phyloP scores from a whole-genome alignment of 2,888 invertebrate species.

The Drosophila rellima region DNA sequence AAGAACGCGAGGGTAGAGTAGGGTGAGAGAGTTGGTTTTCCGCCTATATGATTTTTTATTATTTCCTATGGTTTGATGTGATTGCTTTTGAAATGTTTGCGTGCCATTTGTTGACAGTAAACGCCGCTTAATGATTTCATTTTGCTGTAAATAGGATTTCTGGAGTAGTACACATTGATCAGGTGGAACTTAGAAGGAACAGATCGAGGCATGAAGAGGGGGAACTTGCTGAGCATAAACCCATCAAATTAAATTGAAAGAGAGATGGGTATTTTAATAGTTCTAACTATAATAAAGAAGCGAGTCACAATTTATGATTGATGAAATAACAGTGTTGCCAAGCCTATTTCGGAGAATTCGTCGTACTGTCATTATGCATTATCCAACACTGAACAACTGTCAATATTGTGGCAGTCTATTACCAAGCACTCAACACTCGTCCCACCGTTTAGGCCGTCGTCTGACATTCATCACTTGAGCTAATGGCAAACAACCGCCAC shows the following conservation, averaged over 20 bases:
- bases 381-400: conserved; percentile 11
- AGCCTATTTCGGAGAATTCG: neutral
- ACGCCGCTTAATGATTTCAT: conserved; percentile 78
- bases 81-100: conserved; percentile 77
- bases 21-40: conserved; percentile 43
- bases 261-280: neutral
- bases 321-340: neutral
- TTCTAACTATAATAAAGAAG: neutral
- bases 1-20: neutral
- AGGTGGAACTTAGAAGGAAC: conserved; percentile 15
- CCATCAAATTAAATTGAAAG: conserved; percentile 20
- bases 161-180: neutral
- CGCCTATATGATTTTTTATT: conserved; percentile 66
- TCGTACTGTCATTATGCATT: neutral
- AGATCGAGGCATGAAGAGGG: neutral
- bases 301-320: neutral
- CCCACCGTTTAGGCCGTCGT: conserved; percentile 10
- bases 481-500: conserved; percentile 38
- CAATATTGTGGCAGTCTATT: conserved; percentile 30
- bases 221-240: neutral
- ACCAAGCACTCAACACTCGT: conserved; percentile 28
- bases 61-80: conserved; percentile 64
- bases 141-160: conserved; percentile 65
- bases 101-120: conserved; percentile 80
- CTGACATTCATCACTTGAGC: conserved; percentile 42